A percentile compares a stretch with the other conserved stretches of the same genome.
phyloP scores from a whole-genome alignment of 1,140 invertebrate genomes.

The Danaus plexippus region DNA sequence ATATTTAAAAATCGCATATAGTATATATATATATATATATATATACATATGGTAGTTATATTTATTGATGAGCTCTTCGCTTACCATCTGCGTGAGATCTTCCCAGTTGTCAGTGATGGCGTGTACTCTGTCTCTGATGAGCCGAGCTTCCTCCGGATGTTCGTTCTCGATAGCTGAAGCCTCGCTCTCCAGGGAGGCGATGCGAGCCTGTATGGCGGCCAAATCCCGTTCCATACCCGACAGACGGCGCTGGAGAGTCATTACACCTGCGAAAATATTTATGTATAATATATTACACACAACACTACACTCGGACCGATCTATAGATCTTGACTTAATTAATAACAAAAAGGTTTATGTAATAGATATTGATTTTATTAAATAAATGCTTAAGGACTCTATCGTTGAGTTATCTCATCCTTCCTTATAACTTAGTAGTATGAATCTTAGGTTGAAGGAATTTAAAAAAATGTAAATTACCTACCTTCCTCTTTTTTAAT shows the following conservation, averaged over 20 bases:
- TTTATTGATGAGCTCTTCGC: neutral
- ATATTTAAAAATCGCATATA: no score
- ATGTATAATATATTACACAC: neutral
- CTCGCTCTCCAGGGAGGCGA: slow-evolving; percentile 93
- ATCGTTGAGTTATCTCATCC: no score
- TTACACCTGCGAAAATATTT: slow-evolving; percentile 69
- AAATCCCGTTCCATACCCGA: slow-evolving; percentile 99
- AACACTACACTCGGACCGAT: neutral
- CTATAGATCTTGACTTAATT: no score
- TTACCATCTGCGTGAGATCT: slow-evolving; percentile 94
- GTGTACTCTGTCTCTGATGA: slow-evolving; percentile 91
- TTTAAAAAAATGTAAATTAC: no score
- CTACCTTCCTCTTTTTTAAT: no score
- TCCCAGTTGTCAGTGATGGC: slow-evolving; percentile 96
- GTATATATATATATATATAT: no score
- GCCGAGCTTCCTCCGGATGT: slow-evolving; percentile 95
- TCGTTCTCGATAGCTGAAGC: slow-evolving; percentile 91
- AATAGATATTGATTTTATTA: no score
- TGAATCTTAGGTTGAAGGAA: no score
- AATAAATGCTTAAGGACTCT: no score
- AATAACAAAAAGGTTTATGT: no score
- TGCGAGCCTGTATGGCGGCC: slow-evolving; percentile 97
- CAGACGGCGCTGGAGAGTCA: slow-evolving; percentile 87
- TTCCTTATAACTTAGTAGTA: no score
- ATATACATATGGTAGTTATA: no score